These are phyloP conservation scores for Diachrysia chrysitis DNA, from an alignment of 2,888 invertebrate species.

Conservation along the genomic window DNA sequence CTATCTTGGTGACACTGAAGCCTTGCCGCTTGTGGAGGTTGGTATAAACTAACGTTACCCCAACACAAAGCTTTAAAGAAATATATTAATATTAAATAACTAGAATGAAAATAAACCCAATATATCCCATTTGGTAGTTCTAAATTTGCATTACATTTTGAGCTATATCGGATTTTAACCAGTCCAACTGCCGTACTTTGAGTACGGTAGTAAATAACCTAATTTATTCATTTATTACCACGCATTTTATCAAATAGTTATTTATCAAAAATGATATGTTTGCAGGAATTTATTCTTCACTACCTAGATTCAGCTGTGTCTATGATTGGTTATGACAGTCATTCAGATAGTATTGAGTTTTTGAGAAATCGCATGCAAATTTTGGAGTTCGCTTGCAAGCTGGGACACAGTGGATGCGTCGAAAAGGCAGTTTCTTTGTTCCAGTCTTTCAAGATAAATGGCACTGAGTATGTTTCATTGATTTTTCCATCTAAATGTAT, in stretches of 20 bases:
- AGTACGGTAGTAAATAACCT: too few relatives aligned
- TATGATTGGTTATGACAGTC: constrained; percentile 82
- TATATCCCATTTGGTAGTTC: too few relatives aligned
- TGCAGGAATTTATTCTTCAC: constrained; percentile 68
- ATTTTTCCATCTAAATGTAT: too few relatives aligned
- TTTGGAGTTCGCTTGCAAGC: constrained; percentile 90
- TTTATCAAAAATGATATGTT: constrained; percentile 19
- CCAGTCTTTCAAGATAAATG: constrained; percentile 70
- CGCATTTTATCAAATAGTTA: neutral
- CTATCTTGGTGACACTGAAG: constrained; percentile 71
- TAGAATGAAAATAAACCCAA: too few relatives aligned
- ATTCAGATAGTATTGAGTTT: constrained; percentile 80
- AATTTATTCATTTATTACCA: too few relatives aligned
- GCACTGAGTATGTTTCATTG: constrained; percentile 70
- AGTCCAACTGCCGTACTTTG: too few relatives aligned
- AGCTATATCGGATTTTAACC: too few relatives aligned
- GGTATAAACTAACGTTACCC: constrained; percentile 36
- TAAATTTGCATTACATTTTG: too few relatives aligned
- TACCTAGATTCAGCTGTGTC: constrained; percentile 75
- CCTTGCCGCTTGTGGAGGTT: constrained; percentile 72
- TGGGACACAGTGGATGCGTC: constrained; percentile 89
- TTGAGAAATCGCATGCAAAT: constrained; percentile 89
- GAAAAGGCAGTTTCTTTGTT: constrained; percentile 69
- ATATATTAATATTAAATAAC: too few relatives aligned
- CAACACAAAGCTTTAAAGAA: neutral